Evolutionary conservation across 2,888 invertebrate genomes (phyloP), one percentile per base, ranked within the genome.

Genomic region (Enoplolaimus lenunculus): DNA sequence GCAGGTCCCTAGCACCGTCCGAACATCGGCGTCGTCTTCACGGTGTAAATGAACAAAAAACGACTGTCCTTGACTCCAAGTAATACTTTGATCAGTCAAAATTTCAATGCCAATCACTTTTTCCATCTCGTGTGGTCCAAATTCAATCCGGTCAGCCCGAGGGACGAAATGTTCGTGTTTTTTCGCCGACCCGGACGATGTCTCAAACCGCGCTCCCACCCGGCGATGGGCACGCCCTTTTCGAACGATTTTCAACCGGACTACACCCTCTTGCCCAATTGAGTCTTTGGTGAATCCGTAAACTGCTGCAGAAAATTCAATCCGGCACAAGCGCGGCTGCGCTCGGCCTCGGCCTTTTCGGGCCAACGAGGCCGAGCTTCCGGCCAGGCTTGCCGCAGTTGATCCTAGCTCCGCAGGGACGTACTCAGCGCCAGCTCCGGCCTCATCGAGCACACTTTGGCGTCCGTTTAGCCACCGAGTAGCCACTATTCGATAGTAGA

Each of bases 11-110:
- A 86, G 78, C 66, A 81, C 79, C 0, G 83, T 82, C 26, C 75
- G 74, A 1, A 75, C 70, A 3, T 80, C 78, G 7, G 77, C 76
- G 69, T 77, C 79, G 73, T 78, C 79, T 13, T 45, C 45, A 45
- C 75, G 71, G 68, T 81, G 80, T 68, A 86, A 76, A 75, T 85
- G 84, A 30, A 86, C 82, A 77, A 85, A 86, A 79, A 87, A 87
- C 73, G 85, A 85, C 78, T 86, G 86, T 76, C 86, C 85, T 0
- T 86, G 85, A 78, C 86, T 85, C 86, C 86, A 86, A 72, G 85
- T 84, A 21, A 7, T 21, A 7, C 21, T 21, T 72, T 84, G 84
- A 74, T 85, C 86, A 71, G 85, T 83, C 7, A 86, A 80, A 71
- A 86, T 84, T 73, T 84, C 83, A 1, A 86, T 80, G 33, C 78